Evolutionary conservation across 2,888 invertebrate species (phyloP), one percentile per base, ranked within the genome.

Genomic region (Papilio gigon): DNA sequence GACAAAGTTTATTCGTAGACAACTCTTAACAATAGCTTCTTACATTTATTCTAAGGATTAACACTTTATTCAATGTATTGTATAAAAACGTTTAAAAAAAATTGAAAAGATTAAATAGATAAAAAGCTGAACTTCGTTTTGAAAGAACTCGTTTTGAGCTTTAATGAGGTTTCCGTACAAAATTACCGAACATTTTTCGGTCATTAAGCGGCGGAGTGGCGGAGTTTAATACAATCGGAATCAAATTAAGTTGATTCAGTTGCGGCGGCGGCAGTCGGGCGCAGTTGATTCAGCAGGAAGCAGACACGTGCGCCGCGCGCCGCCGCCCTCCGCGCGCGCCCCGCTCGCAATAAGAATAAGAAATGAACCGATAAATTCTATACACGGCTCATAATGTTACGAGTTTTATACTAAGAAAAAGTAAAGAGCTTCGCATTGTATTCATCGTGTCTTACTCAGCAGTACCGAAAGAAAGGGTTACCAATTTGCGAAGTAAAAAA

Each of bases 241-340:
- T 90, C 87, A 85, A 90, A 91, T 90, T 89, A 89, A 90, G 87
- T 88, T 87, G 84, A 87, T 89, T 89, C 85, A 84, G 88, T 86
- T 88, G 89, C 86, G 88, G 88, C 76, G 74, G 80, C 79, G 84
- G 80, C 84, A 80, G 79, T 77, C 79, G 86, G 83, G 85, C 82
- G 82, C 79, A 84, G 88, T 86, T 86, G 90, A 90, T 84, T 90
- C 90, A 90, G 90, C 90, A 82, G 80, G 78, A 83, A 81, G 79
- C 80, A 78, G 81, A 80, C 83, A 84, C 84, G 85, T 82, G 84
- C 84, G 81, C 75, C 75, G 73, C 75, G 70, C 74, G 73, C 75
- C 77, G 73, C 71, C 71, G 71, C 74, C 75, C 77, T 75, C 80
- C 78, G 75, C 80, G 79, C 80, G 14, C 77, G 71, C 74, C 74